These are phyloP conservation scores for Lycia hirtaria DNA, from an alignment of 2,888 invertebrate species.

Conservation along the genomic window DNA sequence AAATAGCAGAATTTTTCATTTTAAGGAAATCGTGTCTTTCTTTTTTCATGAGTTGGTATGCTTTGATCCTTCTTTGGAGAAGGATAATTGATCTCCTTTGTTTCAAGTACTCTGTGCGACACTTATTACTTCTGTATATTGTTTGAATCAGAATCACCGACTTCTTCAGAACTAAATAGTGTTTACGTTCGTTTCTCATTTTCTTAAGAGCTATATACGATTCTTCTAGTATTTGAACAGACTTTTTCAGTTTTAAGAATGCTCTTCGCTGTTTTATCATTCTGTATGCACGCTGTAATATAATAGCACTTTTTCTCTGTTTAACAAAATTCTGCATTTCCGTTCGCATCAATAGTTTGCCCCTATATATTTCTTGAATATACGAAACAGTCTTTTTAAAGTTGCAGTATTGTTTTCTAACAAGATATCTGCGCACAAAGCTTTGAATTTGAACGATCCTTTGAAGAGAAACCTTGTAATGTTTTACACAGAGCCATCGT, in stretches of 20 bases:
- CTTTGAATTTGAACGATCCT: constrained; percentile 63
- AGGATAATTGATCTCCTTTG: constrained; percentile 60
- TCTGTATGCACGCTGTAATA: constrained; percentile 76
- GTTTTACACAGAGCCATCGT: constrained; percentile 64
- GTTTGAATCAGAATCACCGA: constrained; percentile 77
- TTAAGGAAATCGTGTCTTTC: constrained; percentile 65
- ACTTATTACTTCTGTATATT: constrained; percentile 70
- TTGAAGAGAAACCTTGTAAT: constrained; percentile 50
- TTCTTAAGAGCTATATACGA: constrained; percentile 59
- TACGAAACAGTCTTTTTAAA: constrained; percentile 55
- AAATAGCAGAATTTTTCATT: constrained; percentile 62
- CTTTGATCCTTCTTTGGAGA: constrained; percentile 82
- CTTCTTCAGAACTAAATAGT: constrained; percentile 58
- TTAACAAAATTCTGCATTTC: constrained; percentile 55
- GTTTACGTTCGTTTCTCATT: constrained; percentile 63
- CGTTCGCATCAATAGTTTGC: constrained; percentile 65
- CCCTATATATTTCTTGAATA: constrained; percentile 72
- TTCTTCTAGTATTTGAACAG: constrained; percentile 56
- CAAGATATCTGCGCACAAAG: constrained; percentile 58
- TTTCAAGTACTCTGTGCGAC: constrained; percentile 63
- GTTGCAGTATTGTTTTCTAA: constrained; percentile 54
- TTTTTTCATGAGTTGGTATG: constrained; percentile 64
- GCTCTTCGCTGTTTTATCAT: constrained; percentile 55
- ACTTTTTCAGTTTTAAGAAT: constrained; percentile 55
- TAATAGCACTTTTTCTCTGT: constrained; percentile 55